A percentile compares a stretch with the other conserved stretches of the same genome.
phyloP scores from a whole-genome alignment of 2,113 vertebrate species.

The Callionymus lyra region DNA sequence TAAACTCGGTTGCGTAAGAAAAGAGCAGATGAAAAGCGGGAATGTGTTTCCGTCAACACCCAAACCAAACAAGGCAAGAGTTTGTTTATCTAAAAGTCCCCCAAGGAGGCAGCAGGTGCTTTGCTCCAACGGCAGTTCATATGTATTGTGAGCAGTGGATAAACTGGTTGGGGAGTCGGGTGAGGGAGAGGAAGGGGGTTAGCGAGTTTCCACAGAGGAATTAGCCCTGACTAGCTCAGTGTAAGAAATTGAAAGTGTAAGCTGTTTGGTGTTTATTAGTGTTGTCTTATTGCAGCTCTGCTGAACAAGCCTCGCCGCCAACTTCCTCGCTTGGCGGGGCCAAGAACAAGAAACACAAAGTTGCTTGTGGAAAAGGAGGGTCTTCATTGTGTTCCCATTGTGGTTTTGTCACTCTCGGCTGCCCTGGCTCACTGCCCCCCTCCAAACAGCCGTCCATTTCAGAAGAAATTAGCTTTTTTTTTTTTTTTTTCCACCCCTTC shows the following conservation, averaged over 20 bases:
- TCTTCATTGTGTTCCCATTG: constrained; percentile 55
- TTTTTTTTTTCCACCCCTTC: too few relatives aligned
- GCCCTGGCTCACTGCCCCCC: constrained; percentile 51
- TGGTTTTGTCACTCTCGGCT: constrained; percentile 59
- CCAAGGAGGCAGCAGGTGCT: constrained; percentile 53
- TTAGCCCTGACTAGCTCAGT: constrained; percentile 55
- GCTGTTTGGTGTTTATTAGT: constrained; percentile 53
- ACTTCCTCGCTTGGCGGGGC: constrained; percentile 37
- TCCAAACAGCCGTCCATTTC: constrained; percentile 47
- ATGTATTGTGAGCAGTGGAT: constrained; percentile 57
- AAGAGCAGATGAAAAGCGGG: constrained; percentile 45
- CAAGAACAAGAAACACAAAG: constrained; percentile 42
- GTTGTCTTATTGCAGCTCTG: constrained; percentile 54
- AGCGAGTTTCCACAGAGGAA: constrained; percentile 44
- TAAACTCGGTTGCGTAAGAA: constrained; percentile 42
- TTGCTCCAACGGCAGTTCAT: constrained; percentile 55
- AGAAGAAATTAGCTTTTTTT: constrained; percentile 56
- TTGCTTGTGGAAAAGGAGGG: constrained; percentile 34
- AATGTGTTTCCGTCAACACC: constrained; percentile 56
- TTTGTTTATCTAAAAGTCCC: constrained; percentile 56
- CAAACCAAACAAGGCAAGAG: constrained; percentile 37
- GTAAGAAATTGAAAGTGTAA: constrained; percentile 52
- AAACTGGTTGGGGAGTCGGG: constrained; percentile 63
- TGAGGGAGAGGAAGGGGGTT: constrained; percentile 18
- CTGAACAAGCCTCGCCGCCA: constrained; percentile 46